phyloP scores from a whole-genome alignment of 2,888 invertebrate genomes.

The Cantharis flavilabris region DNA sequence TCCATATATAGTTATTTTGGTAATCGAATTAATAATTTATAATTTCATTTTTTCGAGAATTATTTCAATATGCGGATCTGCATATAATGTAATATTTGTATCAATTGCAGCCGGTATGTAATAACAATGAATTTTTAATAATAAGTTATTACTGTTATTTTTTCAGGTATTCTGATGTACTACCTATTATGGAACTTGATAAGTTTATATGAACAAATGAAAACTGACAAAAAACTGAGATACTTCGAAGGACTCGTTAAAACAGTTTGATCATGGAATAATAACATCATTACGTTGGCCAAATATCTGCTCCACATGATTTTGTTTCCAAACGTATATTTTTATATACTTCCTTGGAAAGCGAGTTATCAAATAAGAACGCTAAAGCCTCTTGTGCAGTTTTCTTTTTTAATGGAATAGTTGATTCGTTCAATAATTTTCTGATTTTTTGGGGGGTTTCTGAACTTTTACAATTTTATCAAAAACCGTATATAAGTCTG shows the following conservation, averaged over 20 bases:
- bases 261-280: background rate
- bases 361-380: too few species aligned
- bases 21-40: background rate
- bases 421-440: too few species aligned
- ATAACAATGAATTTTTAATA: background rate
- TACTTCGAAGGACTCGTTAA: background rate
- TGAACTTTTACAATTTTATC: too few species aligned
- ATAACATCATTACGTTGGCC: too few species aligned
- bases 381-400: too few species aligned
- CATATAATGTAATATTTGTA: background rate
- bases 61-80: background rate
- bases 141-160: background rate
- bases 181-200: background rate
- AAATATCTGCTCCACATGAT: too few species aligned
- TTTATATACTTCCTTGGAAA: too few species aligned
- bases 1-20: constrained; percentile 1
- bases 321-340: too few species aligned
- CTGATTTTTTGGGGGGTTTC: too few species aligned
- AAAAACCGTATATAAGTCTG: too few species aligned
- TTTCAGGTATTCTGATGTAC: background rate
- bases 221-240: too few species aligned
- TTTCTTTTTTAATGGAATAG: too few species aligned
- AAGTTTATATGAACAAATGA: background rate
- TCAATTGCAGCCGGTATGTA: background rate
- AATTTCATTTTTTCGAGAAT: background rate